Evolutionary conservation across 2,797 vertebrate genomes (phyloP), one percentile per base, ranked within the genome.

Genomic region (Margarornis squamiger): DNA sequence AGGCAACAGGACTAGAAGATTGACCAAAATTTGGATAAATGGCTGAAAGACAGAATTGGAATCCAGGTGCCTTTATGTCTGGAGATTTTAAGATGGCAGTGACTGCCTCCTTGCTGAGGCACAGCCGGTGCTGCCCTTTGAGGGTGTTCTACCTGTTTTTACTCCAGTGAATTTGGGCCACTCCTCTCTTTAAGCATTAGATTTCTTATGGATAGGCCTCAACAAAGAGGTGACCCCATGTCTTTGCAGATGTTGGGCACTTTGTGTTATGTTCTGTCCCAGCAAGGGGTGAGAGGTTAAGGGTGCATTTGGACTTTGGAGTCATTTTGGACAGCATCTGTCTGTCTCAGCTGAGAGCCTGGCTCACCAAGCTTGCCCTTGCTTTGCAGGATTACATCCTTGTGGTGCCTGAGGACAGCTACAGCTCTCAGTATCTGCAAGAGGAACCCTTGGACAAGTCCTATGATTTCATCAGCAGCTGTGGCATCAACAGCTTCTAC

Each of bases 391-490:
- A 99, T 82, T 99, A 99, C 7, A 97, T 99, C 21, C 96, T 99
- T 2, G 98, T 99, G 16, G 98, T 99, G 14, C 99, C 99, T 1
- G 99, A 99, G 95, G 96, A 96, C 3, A 98, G 97, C 93, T 99
- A 99, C 95, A 98, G 97, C 93, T 97, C 99, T 92, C 98, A 97
- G 91, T 98, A 98, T 91, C 98, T 99, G 90, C 98, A 94, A 9
- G 99, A 99, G 91, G 99, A 99, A 75, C 98, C 98, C 10, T 95
- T 99, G 95, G 99, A 99, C 96, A 99, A 99, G 76, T 99, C 99
- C 1, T 99, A 99, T 0, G 98, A 99, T 96, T 99, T 99, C 95
- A 99, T 99, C 97, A 99, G 98, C 97, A 99, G 90, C 95, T 99
- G 99, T 5, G 98, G 99, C 43, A 95, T 98, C 87, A 99, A 99